Evolutionary conservation across 2,113 vertebrate species (phyloP), one percentile per base, ranked within the genome.

Genomic region (Cyphomyrus discorhynchus): DNA sequence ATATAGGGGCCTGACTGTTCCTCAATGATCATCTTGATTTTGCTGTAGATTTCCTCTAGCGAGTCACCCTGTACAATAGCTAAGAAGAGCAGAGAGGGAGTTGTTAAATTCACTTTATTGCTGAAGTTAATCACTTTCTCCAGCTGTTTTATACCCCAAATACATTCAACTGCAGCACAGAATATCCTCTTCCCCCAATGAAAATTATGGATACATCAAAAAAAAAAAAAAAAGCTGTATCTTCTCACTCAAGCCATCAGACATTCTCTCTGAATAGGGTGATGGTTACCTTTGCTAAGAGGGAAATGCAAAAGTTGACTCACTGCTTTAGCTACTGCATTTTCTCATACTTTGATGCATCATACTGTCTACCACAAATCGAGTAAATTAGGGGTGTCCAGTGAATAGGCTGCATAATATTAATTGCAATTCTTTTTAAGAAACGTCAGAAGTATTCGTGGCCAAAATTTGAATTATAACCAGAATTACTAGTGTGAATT

Each of bases 11-110:
- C 98, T 0, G 98, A 99, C 94, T 99, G 98, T 96, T 99, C 98
- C 96, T 99, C 98, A 47, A 99, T 99, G 95, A 99, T 98, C 94
- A 98, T 96, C 96, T 99, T 99, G 95, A 99, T 99, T 97, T 99
- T 99, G 97, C 97, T 99, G 97, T 99, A 99, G 95, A 99, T 99
- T 95, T 99, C 98, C 95, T 99, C 98, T 94, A 99, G 97, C 91
- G 98, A 99, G 95, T 99, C 98, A 94, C 98, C 98, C 96, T 99
- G 98, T 96, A 99, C 98, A 80, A 99, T 99, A 96, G 98, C 98
- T 99, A 92, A 56, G 74, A 92, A 90, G 52, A 80, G 91, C 50
- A 93, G 91, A 92, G 90, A 50, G 92, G 89, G 89, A 53, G 90
- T 91, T 53, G 47, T 49, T 3, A 88, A n/a, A 47, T 13, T n/a